These are phyloP conservation scores for Hedychridium roseum DNA, from an alignment of 2,888 invertebrate species.

Conservation along the genomic window DNA sequence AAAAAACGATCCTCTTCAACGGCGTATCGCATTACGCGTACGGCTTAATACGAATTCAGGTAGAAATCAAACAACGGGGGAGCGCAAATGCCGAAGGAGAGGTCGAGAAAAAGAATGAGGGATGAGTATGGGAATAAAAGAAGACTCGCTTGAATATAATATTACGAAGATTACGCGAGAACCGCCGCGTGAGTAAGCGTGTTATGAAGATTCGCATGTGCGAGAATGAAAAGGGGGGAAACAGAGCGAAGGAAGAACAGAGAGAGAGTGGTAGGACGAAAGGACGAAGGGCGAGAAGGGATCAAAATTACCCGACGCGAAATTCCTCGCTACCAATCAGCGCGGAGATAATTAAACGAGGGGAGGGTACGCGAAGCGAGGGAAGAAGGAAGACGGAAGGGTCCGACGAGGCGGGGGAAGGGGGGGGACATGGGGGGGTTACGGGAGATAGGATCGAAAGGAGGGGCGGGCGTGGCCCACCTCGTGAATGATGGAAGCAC, in stretches of 20 bases:
- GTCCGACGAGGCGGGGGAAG: constrained; percentile 35
- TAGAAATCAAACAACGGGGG: background rate
- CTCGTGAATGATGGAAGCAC: constrained; percentile 59
- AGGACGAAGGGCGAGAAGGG: constrained; percentile 46
- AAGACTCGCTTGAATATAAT: constrained; percentile 31
- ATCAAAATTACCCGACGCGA: constrained; percentile 61
- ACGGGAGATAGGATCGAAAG: constrained; percentile 55
- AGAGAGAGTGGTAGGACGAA: constrained; percentile 11
- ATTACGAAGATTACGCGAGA: constrained; percentile 37
- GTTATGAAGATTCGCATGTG: constrained; percentile 11
- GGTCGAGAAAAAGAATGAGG: constrained; percentile 1
- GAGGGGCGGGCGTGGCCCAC: constrained; percentile 58
- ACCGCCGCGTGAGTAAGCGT: constrained; percentile 10
- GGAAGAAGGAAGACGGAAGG: constrained; percentile 17
- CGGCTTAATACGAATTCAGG: too few species aligned
- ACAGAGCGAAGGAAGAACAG: constrained; percentile 13
- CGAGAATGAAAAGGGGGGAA: constrained; percentile 5
- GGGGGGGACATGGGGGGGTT: constrained; percentile 36
- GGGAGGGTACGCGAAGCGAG: constrained; percentile 48
- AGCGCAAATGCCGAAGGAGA: constrained; percentile 8
- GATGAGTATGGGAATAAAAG: constrained; percentile 11
- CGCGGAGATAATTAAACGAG: constrained; percentile 61
- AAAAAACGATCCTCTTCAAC: too few species aligned
- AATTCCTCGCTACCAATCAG: constrained; percentile 62
- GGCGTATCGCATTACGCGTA: too few species aligned